Conservation (phyloP, 2,888 invertebrate genomes). For the Leuctra nigra region DNA sequence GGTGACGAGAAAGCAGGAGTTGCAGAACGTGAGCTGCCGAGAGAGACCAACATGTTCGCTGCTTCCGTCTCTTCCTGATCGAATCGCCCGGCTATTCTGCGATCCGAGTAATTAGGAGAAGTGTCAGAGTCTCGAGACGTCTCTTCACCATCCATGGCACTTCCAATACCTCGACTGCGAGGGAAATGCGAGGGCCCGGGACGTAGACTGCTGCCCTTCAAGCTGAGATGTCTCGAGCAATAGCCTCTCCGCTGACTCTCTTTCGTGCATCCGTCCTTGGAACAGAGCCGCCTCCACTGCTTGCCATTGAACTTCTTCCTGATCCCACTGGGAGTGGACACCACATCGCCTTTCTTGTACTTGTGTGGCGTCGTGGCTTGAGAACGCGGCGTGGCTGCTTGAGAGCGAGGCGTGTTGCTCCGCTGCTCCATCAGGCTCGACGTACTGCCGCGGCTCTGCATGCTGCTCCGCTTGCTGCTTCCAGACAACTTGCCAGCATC, state of each 20-base stretch:
- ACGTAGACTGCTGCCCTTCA: slow-evolving; percentile 61
- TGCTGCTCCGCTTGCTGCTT: slow-evolving; percentile 84
- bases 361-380: slow-evolving; percentile 92
- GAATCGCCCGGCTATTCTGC: slow-evolving; percentile 72
- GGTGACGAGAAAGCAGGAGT: slow-evolving; percentile 74
- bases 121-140: slow-evolving; percentile 86
- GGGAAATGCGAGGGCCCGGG: slow-evolving; percentile 41
- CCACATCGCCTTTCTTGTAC: slow-evolving; percentile 96
- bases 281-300: slow-evolving; percentile 97
- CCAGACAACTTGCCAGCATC: slow-evolving; percentile 66
- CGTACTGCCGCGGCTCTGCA: slow-evolving; percentile 87
- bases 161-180: slow-evolving; percentile 48
- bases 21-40: slow-evolving; percentile 88
- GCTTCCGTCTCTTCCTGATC: slow-evolving; percentile 95
- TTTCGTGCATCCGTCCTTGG: slow-evolving; percentile 89
- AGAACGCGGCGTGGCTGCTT: slow-evolving; percentile 46
- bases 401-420: slow-evolving; percentile 78
- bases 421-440: slow-evolving; percentile 75
- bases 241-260: slow-evolving; percentile 96
- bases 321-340: slow-evolving; percentile 89
- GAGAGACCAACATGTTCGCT: slow-evolving; percentile 91
- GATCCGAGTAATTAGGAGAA: slow-evolving; percentile 69
- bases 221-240: slow-evolving; percentile 92
- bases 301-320: slow-evolving; percentile 99
- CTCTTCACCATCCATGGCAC: slow-evolving; percentile 70